Evolutionary conservation across 2,797 vertebrate genomes (phyloP).

Genomic region (Characodon lateralis): DNA sequence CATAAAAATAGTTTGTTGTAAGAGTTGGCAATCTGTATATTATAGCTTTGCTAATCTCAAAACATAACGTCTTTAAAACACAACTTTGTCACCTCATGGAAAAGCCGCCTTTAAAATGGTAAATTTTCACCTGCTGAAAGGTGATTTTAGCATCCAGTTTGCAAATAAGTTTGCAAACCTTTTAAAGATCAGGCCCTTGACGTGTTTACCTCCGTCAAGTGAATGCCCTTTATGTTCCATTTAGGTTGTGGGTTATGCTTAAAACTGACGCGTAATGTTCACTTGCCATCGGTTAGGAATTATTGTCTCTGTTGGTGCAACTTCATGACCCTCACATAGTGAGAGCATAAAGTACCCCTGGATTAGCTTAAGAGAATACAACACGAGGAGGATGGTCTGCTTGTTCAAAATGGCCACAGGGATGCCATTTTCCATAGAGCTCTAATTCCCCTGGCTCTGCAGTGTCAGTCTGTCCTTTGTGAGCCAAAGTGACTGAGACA

Average conservation of each 20-base stretch:
- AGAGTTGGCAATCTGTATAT: no score
- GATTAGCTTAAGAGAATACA: slow-evolving; percentile 59
- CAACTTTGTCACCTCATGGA: no score
- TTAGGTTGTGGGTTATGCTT: slow-evolving; percentile 1
- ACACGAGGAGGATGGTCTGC: slow-evolving; percentile 44
- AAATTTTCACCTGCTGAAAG: no score
- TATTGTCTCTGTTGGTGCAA: slow-evolving; percentile 42
- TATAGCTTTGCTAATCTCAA: no score
- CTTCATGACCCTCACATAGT: slow-evolving; percentile 44
- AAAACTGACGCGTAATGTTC: slow-evolving; percentile 30
- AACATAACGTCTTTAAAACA: no score
- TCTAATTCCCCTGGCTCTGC: slow-evolving; percentile 56
- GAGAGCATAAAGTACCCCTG: slow-evolving; percentile 25
- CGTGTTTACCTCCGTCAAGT: not conserved
- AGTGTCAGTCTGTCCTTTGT: slow-evolving; percentile 72
- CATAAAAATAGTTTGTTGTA: no score
- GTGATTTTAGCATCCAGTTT: no score
- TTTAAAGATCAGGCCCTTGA: no score
- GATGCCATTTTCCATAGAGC: slow-evolving; percentile 67
- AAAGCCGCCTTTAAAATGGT: no score
- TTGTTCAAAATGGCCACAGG: slow-evolving; percentile 70
- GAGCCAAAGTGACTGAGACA: slow-evolving; percentile 75
- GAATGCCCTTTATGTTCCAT: not conserved
- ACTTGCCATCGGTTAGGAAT: slow-evolving; percentile 36
- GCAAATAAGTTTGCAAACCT: no score